Conservation (phyloP, 2,113 vertebrate species). For the Gambusia affinis region DNA sequence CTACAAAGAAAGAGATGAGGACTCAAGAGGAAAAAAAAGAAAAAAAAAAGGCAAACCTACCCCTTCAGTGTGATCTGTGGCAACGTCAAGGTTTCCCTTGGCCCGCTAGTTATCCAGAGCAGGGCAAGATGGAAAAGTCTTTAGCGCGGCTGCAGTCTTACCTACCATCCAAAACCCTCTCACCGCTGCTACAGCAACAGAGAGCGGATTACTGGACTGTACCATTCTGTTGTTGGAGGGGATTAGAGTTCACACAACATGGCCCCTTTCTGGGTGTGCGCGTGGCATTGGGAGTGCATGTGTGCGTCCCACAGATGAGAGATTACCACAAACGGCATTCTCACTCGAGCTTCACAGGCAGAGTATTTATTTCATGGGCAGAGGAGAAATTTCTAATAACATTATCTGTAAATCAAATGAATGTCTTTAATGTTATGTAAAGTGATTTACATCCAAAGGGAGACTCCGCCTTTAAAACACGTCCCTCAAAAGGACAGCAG, state of each 20-base stretch:
- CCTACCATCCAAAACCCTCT: slow-evolving; percentile 83
- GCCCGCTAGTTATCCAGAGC: slow-evolving; percentile 77
- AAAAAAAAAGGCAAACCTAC: slow-evolving; percentile 63
- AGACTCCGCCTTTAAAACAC: not conserved
- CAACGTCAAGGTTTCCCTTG: slow-evolving; percentile 58
- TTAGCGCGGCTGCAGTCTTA: slow-evolving; percentile 74
- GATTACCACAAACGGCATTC: slow-evolving; percentile 79
- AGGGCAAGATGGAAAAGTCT: slow-evolving; percentile 73
- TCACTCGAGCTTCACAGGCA: slow-evolving; percentile 65
- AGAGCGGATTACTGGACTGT: slow-evolving; percentile 88
- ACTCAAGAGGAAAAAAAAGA: slow-evolving; percentile 6
- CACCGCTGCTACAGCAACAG: slow-evolving; percentile 88
- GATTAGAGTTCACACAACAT: slow-evolving; percentile 85
- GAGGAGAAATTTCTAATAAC: slow-evolving; percentile 7
- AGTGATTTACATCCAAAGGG: not conserved
- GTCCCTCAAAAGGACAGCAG: not conserved
- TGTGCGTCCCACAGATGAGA: slow-evolving; percentile 74
- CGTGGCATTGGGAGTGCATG: slow-evolving; percentile 58
- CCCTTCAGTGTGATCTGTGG: slow-evolving; percentile 73
- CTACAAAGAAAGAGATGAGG: slow-evolving; percentile 20
- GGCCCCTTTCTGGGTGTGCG: slow-evolving; percentile 77
- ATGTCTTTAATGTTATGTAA: slow-evolving; percentile 12
- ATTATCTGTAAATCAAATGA: not conserved
- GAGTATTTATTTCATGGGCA: slow-evolving; percentile 39
- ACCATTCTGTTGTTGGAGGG: slow-evolving; percentile 86